Evolutionary conservation across 2,797 vertebrate species (phyloP).

Genomic region (Xenentodon cancila): DNA sequence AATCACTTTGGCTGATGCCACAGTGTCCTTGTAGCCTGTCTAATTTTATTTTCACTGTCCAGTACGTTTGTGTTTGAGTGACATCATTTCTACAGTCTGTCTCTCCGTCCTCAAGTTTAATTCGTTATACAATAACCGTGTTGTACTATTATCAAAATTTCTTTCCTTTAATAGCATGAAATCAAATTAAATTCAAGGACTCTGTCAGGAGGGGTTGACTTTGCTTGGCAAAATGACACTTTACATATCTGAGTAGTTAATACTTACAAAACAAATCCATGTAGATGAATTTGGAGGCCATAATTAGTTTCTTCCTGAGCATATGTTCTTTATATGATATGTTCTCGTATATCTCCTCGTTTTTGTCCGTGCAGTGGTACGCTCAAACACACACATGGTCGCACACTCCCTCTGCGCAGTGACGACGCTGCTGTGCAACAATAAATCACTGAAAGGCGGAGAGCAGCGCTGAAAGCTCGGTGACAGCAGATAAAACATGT

Average conservation of each 20-base stretch:
- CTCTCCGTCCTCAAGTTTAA: slow-evolving; percentile 41
- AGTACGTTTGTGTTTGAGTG: slow-evolving; percentile 41
- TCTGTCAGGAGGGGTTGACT: slow-evolving; percentile 1
- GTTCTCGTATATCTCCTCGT: slow-evolving; percentile 25
- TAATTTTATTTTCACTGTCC: slow-evolving; percentile 14
- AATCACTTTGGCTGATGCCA: slow-evolving; percentile 43
- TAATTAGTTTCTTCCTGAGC: background rate
- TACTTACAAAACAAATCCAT: background rate
- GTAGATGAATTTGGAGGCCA: too few species aligned
- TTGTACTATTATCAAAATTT: slow-evolving; percentile 15
- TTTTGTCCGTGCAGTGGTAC: slow-evolving; percentile 17
- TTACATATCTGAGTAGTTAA: background rate
- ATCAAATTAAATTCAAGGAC: slow-evolving; percentile 9
- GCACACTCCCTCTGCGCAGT: slow-evolving; percentile 17
- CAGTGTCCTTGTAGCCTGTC: slow-evolving; percentile 42
- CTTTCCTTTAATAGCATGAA: slow-evolving; percentile 17
- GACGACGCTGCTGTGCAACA: slow-evolving; percentile 53
- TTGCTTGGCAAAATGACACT: slow-evolving; percentile 5
- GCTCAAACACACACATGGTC: slow-evolving; percentile 19
- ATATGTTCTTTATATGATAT: slow-evolving; percentile 16
- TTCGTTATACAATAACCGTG: slow-evolving; percentile 28
- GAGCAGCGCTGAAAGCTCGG: slow-evolving; percentile 56
- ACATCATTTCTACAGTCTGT: slow-evolving; percentile 42
- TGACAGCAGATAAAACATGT: slow-evolving; percentile 79
- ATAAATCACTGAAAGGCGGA: slow-evolving; percentile 76